A percentile compares a stretch with the other conserved stretches of the same genome.
These are phyloP conservation scores for Sorex araneus DNA, from an alignment of 2,113 vertebrate genomes.

Conservation along the genomic window DNA sequence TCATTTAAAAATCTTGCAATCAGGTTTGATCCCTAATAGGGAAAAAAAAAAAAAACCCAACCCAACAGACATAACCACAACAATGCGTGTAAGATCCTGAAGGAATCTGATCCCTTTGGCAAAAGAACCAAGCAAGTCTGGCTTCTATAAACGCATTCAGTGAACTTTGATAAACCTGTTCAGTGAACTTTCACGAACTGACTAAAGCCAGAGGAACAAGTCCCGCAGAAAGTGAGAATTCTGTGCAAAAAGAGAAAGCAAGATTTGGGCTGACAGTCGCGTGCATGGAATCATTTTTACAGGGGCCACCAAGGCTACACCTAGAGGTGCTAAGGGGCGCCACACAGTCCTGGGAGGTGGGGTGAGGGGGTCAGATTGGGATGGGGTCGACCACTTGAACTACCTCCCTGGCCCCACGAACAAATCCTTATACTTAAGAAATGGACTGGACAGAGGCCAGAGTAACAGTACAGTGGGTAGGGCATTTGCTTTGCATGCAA, in stretches of 20 bases:
- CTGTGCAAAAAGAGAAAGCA: neutral
- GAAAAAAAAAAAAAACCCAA: too few species aligned
- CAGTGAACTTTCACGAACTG: neutral
- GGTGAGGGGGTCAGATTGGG: too few species aligned
- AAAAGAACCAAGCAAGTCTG: neutral
- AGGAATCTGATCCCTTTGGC: neutral
- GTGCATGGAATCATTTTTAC: neutral
- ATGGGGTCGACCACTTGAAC: too few species aligned
- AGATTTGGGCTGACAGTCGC: neutral
- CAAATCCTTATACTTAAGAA: too few species aligned
- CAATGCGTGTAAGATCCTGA: neutral
- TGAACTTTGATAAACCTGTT: constrained; percentile 38
- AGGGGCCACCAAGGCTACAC: too few species aligned
- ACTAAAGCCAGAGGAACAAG: neutral
- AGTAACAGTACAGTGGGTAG: too few species aligned
- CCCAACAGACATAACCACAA: neutral
- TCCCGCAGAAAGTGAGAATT: neutral
- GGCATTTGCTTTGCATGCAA: too few species aligned
- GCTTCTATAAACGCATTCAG: neutral
- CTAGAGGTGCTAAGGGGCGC: too few species aligned
- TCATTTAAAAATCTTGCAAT: neutral
- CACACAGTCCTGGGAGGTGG: too few species aligned
- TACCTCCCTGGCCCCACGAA: too few species aligned
- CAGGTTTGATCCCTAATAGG: too few species aligned
- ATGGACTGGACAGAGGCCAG: too few species aligned